Evolutionary conservation across 2,797 vertebrate genomes (phyloP).

Genomic region (Pseudochirops cupreus): DNA sequence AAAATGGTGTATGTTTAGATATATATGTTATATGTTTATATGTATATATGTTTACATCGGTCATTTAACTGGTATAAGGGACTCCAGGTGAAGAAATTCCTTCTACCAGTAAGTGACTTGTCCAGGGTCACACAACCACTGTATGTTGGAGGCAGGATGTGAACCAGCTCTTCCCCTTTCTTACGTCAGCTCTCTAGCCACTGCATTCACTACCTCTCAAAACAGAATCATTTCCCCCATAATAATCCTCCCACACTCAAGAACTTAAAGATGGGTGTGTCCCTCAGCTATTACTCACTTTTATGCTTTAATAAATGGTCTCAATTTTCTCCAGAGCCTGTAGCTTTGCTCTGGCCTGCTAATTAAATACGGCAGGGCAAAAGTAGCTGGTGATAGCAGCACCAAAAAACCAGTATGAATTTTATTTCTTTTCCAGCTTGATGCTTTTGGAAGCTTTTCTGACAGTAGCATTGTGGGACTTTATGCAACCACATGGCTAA

Average conservation of each 20-base stretch:
- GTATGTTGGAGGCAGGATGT: neutral
- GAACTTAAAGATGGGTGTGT: neutral
- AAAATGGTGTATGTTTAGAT: neutral
- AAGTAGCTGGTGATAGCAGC: neutral
- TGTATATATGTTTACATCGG: neutral
- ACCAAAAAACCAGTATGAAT: slow-evolving; percentile 9
- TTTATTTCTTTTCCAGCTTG: slow-evolving; percentile 32
- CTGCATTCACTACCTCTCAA: neutral
- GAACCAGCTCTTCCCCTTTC: neutral
- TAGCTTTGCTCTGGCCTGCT: slow-evolving; percentile 39
- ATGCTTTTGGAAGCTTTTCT: slow-evolving; percentile 28
- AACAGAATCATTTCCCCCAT: neutral
- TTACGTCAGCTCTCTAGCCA: neutral
- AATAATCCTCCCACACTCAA: neutral
- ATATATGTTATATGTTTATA: too few species aligned
- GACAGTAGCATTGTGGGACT: slow-evolving; percentile 14
- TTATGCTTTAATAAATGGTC: slow-evolving; percentile 45
- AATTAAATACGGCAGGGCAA: slow-evolving; percentile 15
- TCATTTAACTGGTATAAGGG: neutral
- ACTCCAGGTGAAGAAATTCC: neutral
- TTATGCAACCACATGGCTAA: neutral
- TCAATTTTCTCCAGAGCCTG: neutral
- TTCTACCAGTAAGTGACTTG: neutral
- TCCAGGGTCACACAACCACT: neutral
- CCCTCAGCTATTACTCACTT: slow-evolving; percentile 12